Base-by-base conservation (phyloP, 1,140 invertebrate genomes). In the Atopsyche davidsoni region DNA sequence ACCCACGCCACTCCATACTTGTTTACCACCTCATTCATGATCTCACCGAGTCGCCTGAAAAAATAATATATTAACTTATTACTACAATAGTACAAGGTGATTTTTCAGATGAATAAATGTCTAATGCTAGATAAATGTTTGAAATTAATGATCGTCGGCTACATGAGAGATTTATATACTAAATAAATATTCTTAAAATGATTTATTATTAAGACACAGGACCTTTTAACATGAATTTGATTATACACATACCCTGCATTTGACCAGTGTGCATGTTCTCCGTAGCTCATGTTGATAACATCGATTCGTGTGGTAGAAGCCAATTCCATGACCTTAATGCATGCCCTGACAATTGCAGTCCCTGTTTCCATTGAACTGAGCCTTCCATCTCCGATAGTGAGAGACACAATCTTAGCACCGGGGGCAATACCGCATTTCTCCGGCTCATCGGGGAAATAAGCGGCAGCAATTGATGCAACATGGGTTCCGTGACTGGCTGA, bases 241-340 rank as follows among this genome's bases (percentile, higher is more conserved):
- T 28, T 28, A 28, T 28, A 44, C 31, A 64, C 75, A 74, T 73
- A 92, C 88, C 95, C 92, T n/a, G 83, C 72, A 69, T 92, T 86
- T 2, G 84, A 81, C 86, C 91, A 95, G 70, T 94, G 85, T 11
- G 88, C 79, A 60, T 89, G 87, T 73, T 99, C 96, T 16, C 96
- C 96, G 64, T 97, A 99, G 63, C 93, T 97, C 88, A 96, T 97
- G 70, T 99, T 99, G 44, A 98, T 91, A 1, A 98, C 82, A 66
- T 98, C 86, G 54, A 92, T 73, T 53, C 79, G 73, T 53, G 65
- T 69, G 40, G 65, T 75, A 41, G 75, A 69, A n/a, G 69, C 69
- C n/a, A 82, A 69, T 61, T 87, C 79, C 83, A 91, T 89, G 14
- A 91, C 73, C 66, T 85, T 82, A 53, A 89, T 87, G 76, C 96